Percentiles rank a stretch among this genome's conserved stretches.
Evolutionary conservation across 2,888 invertebrate genomes (phyloP).

Genomic region (Cacoxenus indagator): DNA sequence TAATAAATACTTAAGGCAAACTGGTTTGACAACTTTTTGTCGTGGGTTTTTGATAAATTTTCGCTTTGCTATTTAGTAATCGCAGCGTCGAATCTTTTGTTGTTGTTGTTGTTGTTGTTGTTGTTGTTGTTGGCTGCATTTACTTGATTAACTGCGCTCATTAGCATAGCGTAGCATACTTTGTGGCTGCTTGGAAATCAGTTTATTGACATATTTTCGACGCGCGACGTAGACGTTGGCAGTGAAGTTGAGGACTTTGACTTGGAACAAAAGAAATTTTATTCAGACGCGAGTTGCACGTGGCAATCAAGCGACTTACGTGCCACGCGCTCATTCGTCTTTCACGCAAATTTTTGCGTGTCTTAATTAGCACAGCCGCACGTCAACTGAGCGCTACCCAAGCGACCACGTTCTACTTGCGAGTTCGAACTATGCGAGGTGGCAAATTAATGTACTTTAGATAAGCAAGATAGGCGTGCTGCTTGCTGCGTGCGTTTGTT

Average conservation of each 20-base stretch:
- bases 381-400: not conserved
- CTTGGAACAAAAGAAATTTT: slow-evolving; percentile 28
- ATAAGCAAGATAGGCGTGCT: slow-evolving; percentile 47
- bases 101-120: slow-evolving; percentile 17
- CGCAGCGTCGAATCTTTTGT: not conserved
- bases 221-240: not conserved
- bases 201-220: slow-evolving; percentile 57
- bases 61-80: too few relatives aligned
- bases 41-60: not conserved
- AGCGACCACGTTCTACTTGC: not conserved
- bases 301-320: slow-evolving; percentile 55
- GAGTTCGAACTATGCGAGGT: too few relatives aligned
- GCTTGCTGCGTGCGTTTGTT: not conserved
- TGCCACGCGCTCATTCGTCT: slow-evolving; percentile 59
- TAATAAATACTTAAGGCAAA: slow-evolving; percentile 17
- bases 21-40: slow-evolving; percentile 13
- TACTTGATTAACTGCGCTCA: slow-evolving; percentile 45
- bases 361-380: slow-evolving; percentile 56
- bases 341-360: slow-evolving; percentile 57
- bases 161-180: slow-evolving; percentile 52
- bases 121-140: slow-evolving; percentile 12
- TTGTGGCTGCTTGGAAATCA: slow-evolving; percentile 46
- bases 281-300: slow-evolving; percentile 19
- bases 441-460: slow-evolving; percentile 54
- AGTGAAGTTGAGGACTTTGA: not conserved